Evolutionary conservation across 1,140 invertebrate genomes (phyloP).

Genomic region (Drosophila grimshawi): DNA sequence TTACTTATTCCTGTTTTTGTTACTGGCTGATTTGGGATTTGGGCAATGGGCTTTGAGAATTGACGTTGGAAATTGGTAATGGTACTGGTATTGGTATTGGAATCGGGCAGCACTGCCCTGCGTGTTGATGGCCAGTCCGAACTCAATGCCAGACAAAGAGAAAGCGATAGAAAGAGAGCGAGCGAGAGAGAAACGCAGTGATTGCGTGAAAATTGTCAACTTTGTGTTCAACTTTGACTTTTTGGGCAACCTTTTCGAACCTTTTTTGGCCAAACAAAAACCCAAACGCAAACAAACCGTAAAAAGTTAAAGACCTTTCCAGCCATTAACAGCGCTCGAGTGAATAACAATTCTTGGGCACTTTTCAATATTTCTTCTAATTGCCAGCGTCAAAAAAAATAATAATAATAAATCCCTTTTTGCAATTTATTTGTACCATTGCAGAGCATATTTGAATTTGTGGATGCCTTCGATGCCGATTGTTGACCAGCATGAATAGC

Average conservation of each 20-base stretch:
- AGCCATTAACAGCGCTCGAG: constrained; percentile 75
- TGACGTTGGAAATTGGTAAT: constrained; percentile 9
- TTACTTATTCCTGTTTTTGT: background rate
- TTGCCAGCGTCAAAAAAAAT: constrained; percentile 16
- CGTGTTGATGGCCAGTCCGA: constrained; percentile 66
- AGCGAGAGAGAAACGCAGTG: background rate
- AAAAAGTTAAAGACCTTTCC: constrained; percentile 47
- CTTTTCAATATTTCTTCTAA: constrained; percentile 26
- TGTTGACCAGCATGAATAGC: no score
- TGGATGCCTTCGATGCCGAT: no score
- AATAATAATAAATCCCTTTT: background rate
- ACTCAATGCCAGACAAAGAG: constrained; percentile 57
- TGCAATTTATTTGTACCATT: no score
- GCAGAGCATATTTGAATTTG: no score
- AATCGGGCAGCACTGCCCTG: constrained; percentile 21
- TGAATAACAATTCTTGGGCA: constrained; percentile 49
- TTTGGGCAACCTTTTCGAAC: constrained; percentile 35
- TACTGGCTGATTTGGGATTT: constrained; percentile 34
- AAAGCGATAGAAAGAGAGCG: background rate
- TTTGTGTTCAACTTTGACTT: constrained; percentile 27
- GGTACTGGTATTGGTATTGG: constrained; percentile 9
- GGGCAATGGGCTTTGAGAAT: constrained; percentile 27
- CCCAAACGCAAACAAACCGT: constrained; percentile 27
- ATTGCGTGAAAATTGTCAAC: constrained; percentile 35
- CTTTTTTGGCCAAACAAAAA: constrained; percentile 61